Conservation (phyloP, 2,888 invertebrate genomes). For the Ceramica pisi region DNA sequence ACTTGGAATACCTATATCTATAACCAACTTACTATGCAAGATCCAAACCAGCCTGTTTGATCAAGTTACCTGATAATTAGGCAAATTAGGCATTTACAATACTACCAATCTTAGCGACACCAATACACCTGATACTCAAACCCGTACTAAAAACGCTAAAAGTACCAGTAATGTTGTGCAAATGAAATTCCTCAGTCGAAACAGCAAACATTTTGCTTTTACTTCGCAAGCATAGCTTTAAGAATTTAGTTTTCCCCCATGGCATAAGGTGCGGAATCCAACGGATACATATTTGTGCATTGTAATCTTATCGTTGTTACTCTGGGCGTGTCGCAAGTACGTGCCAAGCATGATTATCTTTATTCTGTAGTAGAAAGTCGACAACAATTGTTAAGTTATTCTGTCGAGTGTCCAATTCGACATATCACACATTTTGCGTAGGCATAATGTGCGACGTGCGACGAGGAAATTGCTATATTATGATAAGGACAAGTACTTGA, state of each 20-base stretch:
- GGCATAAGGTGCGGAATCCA: slow-evolving; percentile 67
- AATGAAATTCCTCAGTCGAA: slow-evolving; percentile 67
- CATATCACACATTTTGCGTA: slow-evolving; percentile 44
- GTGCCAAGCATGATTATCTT: slow-evolving; percentile 79
- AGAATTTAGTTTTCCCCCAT: slow-evolving; percentile 53
- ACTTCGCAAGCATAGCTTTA: slow-evolving; percentile 19
- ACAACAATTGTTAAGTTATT: slow-evolving; percentile 70
- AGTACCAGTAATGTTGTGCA: slow-evolving; percentile 59
- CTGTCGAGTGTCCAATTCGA: slow-evolving; percentile 49
- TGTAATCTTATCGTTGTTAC: slow-evolving; percentile 72
- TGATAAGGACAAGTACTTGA: background rate
- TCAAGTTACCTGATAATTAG: slow-evolving; percentile 7
- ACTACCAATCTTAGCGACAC: slow-evolving; percentile 18
- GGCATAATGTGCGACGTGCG: slow-evolving; percentile 10
- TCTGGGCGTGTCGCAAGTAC: slow-evolving; percentile 77
- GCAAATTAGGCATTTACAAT: slow-evolving; percentile 21
- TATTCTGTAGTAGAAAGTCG: slow-evolving; percentile 82
- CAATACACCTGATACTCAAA: slow-evolving; percentile 43
- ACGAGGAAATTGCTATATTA: slow-evolving; percentile 19
- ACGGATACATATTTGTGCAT: slow-evolving; percentile 64
- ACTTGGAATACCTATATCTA: background rate
- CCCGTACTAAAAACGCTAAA: slow-evolving; percentile 51
- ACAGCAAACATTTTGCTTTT: slow-evolving; percentile 52
- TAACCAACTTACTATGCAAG: no score
- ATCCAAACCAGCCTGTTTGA: background rate